These are phyloP conservation scores for Chironomus riparius DNA, from an alignment of 2,888 invertebrate species.

Conservation along the genomic window DNA sequence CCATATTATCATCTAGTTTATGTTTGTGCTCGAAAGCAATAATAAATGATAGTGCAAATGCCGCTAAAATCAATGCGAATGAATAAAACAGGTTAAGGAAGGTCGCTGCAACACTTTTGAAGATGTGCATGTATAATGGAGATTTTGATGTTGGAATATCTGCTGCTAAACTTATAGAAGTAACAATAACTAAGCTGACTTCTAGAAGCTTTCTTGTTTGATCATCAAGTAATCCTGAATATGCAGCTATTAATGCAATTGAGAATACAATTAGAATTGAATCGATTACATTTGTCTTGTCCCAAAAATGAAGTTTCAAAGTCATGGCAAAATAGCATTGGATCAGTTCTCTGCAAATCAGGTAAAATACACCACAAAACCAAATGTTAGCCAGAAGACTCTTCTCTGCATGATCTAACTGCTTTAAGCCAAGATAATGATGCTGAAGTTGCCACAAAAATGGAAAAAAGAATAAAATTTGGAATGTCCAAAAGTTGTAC, in stretches of 20 bases:
- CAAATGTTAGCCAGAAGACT: neutral
- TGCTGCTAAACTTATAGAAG: neutral
- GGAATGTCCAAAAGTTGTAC: neutral
- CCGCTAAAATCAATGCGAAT: neutral
- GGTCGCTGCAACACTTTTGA: neutral
- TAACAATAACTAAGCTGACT: neutral
- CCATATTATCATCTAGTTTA: neutral
- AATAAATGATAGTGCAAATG: neutral
- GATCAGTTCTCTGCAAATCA: neutral
- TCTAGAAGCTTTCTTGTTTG: neutral
- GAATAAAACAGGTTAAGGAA: neutral
- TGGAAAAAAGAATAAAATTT: neutral
- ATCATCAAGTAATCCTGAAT: neutral
- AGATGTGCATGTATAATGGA: neutral
- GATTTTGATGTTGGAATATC: neutral
- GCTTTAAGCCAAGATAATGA: neutral
- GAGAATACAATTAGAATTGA: neutral
- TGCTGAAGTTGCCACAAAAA: neutral
- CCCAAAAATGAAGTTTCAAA: neutral
- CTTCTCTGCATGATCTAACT: neutral
- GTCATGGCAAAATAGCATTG: neutral
- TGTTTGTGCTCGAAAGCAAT: neutral
- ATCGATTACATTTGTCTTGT: neutral
- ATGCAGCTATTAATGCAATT: neutral
- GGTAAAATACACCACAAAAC: neutral